Evolutionary conservation across 2,888 invertebrate genomes (phyloP), one percentile per base, ranked within the genome.

Genomic region (Noctua janthina): DNA sequence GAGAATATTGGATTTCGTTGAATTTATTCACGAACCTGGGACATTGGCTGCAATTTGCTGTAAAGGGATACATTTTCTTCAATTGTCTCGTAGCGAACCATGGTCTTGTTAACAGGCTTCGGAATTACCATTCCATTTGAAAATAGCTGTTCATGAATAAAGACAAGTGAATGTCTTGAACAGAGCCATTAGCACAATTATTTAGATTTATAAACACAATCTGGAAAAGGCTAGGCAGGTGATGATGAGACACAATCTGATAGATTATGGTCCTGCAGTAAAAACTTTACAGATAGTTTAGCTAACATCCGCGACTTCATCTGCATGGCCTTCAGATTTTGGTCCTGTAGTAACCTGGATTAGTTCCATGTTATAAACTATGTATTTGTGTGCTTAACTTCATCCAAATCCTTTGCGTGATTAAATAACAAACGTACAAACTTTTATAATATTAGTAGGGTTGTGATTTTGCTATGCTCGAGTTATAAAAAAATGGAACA

Each of bases 1-100:
- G 39, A 69, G 29, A 83, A 69, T 39, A 84, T 77, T 84, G 29
- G 35, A 76, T 68, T 83, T 76, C 62, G 77, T 68, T 43, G 54
- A 76, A 83, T 76, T 76, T n/a, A 70, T 78, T 84, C 54, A 64
- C 29, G 59, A 70, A 51, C 54, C 29, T 43, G 23, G 56, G 56
- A 68, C 39, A 51, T 15, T 35, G 51, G 49, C 29, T 81, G 79
- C 64, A 78, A 78, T 84, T 81, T 43, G 8, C 54, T 69, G 15
- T 69, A 39, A 69, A 77, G 5, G 23, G 20, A 54, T 29, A 46
- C n/a, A 39, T 62, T 54, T 66, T 77, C 54, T 73, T 73, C 20
- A 35, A 46, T 46, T 56, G 8, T 74, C 13, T 39, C n/a, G 5
- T 46, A 15, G 35, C 17, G 2, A 64, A 35, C 46, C 35, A 54